Conservation (phyloP, 2,888 invertebrate species). For the Acrobasis suavella region DNA sequence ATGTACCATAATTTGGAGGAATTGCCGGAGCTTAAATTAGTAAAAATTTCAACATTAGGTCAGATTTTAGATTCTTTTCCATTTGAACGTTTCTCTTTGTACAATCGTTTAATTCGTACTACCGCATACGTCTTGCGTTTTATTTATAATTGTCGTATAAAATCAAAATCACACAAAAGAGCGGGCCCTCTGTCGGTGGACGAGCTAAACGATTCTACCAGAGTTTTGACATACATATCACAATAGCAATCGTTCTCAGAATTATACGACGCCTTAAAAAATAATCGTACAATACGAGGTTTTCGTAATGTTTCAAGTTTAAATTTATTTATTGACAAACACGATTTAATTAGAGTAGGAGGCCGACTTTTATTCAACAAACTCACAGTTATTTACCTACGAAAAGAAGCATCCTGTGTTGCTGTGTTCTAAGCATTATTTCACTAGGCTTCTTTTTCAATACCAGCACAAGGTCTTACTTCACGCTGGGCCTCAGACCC, state of each 20-base stretch:
- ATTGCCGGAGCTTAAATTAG: not conserved
- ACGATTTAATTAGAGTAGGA: not conserved
- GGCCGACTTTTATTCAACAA: not conserved
- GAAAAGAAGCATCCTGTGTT: too few species aligned
- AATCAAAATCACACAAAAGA: not conserved
- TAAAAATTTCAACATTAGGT: not conserved
- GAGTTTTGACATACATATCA: not conserved
- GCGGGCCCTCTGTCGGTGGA: not conserved
- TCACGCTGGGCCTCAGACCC: conserved; percentile 30
- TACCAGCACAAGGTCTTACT: conserved; percentile 28
- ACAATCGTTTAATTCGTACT: not conserved
- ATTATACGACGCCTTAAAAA: not conserved
- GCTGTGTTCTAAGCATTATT: too few species aligned
- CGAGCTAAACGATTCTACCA: not conserved
- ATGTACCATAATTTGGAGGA: conserved; percentile 3
- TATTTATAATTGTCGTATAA: not conserved
- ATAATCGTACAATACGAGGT: too few species aligned
- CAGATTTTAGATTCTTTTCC: not conserved
- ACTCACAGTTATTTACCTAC: not conserved
- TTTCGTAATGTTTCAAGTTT: conserved; percentile 4
- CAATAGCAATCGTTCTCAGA: not conserved
- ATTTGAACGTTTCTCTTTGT: not conserved
- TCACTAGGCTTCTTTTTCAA: conserved; percentile 25
- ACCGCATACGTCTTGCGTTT: not conserved
- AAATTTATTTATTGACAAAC: conserved; percentile 6